Conservation (phyloP, 2,797 vertebrate species). For the Valencia hispanica region DNA sequence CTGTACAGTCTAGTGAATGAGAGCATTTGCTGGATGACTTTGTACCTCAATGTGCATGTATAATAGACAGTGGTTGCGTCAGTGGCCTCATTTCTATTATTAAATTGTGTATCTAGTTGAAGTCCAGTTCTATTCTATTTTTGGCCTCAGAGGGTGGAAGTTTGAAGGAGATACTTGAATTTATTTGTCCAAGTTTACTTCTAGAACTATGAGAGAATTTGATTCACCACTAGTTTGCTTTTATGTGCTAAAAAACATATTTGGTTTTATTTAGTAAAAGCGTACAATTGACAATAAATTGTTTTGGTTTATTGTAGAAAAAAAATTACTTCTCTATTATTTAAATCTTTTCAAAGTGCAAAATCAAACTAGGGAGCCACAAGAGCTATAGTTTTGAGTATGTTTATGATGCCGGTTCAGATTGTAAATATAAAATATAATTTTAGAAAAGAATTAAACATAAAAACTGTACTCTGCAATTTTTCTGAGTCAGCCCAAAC, state of each 20-base stretch:
- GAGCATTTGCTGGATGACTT: slow-evolving; percentile 50
- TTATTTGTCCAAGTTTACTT: neutral
- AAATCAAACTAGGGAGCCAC: neutral
- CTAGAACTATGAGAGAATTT: neutral
- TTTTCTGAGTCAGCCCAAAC: neutral
- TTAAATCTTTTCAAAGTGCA: neutral
- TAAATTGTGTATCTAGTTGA: slow-evolving; percentile 42
- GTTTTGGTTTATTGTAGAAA: slow-evolving; percentile 1
- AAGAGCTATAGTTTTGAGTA: neutral
- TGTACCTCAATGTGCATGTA: slow-evolving; percentile 41
- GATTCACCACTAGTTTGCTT: slow-evolving; percentile 12
- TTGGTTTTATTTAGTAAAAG: neutral
- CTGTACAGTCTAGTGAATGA: slow-evolving; percentile 39
- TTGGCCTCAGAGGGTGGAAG: slow-evolving; percentile 1
- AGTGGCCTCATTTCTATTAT: slow-evolving; percentile 68
- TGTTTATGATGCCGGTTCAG: neutral
- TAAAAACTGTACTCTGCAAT: neutral
- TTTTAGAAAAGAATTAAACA: neutral
- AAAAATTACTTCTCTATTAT: neutral
- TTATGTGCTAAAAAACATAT: neutral
- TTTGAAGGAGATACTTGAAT: neutral
- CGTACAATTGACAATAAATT: neutral
- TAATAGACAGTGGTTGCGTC: slow-evolving; percentile 53
- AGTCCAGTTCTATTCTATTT: slow-evolving; percentile 13
- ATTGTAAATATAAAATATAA: neutral